Evolutionary conservation across 2,113 vertebrate genomes (phyloP), one percentile per base, ranked within the genome.

Genomic region (Sitta europaea): DNA sequence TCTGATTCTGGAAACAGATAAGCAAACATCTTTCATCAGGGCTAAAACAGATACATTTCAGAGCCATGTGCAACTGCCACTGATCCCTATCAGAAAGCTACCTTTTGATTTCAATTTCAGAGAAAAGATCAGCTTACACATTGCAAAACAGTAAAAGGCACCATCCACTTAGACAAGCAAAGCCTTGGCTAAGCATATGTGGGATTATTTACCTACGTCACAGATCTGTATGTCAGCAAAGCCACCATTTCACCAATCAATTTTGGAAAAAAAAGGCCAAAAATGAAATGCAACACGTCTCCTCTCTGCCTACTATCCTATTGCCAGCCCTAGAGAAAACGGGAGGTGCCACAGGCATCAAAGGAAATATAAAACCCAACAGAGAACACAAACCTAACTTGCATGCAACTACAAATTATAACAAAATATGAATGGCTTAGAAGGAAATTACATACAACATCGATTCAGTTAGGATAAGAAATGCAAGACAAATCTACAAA

Each of bases 51-150:
- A 76, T 31, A 85, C 27, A 59, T 77, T 93, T 92, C 68, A 80
- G 67, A 74, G 82, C 53, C 55, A 73, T 5, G 45, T 50, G 61
- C 76, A 93, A 95, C 86, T 63, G 67, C 12, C n/a, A 27, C 88
- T 80, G 94, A 96, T 90, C 28, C 40, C 54, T 74, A 83, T 81
- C 93, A 67, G n/a, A 84, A 80, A 92, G 59, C 28, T 70, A 45
- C 58, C 71, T 89, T 92, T 68, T 88, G 47, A 94, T 83, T 96
- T 67, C 43, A 67, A 67, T 92, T 93, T 86, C 79, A 94, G 86
- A 83, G 78, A 90, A 94, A 92, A 86, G 35, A 92, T 95, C 65
- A 77, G 68, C 57, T 95, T 86, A 86, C 48, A 48, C 2, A 0
- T 25, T 66, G 72, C 31, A 74, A 70, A 92, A 80, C 43, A 33